Evolutionary conservation across 1,140 invertebrate genomes (phyloP), one percentile per base, ranked within the genome.

Genomic region (Apolygus lucorum): DNA sequence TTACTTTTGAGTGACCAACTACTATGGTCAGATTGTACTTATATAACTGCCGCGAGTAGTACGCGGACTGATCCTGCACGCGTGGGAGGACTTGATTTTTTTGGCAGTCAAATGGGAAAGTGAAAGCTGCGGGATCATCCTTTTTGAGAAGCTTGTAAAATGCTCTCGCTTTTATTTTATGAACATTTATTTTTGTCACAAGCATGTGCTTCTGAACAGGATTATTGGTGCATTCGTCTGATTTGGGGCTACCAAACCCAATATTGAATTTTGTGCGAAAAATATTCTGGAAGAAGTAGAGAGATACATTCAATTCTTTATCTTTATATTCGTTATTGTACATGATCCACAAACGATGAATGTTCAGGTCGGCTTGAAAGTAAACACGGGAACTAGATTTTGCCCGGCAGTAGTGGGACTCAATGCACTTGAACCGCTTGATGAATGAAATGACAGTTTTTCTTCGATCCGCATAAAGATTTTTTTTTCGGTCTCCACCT

Each of bases 41-140:
- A 68, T 78, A 78, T 2, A 78, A 14, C 64, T 79, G 74, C 26
- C 75, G 67, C 1, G 28, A 70, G 72, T 78, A 79, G 68, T 79
- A 79, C 0, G 76, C 72, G 22, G 70, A 26, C 29, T 77, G 76
- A 72, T 76, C 75, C 63, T 72, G 68, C 13, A 77, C 28, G 73
- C 75, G 74, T 1, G 75, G 76, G 17, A 77, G 49, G n/a, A 70
- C 49, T 28, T 72, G 69, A 69, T 78, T 79, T 75, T 79, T 79
- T 73, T 79, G 74, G 52, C 75, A 79, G 69, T 79, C 78, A 72
- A 77, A 79, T n/a, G 72, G 74, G 25, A 79, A 70, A 27, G 70
- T 75, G 8, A 71, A 54, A 26, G 74, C 17, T 21, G 68, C 64
- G 14, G 71, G 59, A 34, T 73, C 66, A 71, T 74, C 69, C 69